Conservation (phyloP, 2,113 vertebrate species). For the Aramus guarauna region DNA sequence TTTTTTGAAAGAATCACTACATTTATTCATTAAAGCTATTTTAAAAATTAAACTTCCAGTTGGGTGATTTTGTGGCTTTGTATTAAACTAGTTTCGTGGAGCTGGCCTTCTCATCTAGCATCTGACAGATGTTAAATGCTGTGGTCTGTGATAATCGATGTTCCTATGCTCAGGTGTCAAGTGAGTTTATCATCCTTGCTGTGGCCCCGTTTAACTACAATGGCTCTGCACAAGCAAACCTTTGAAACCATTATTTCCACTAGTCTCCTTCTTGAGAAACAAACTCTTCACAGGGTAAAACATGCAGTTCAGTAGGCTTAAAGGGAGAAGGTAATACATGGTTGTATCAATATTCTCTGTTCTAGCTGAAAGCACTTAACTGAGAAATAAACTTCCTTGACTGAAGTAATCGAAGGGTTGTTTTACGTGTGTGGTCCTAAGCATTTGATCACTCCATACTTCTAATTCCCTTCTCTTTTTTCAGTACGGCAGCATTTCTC, state of each 20-base stretch:
- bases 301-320: not conserved
- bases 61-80: not conserved
- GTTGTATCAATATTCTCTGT: not conserved
- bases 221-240: not conserved
- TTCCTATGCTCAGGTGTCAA: not conserved
- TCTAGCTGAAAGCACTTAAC: not conserved
- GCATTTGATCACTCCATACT: not conserved
- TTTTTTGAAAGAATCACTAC: slow-evolving; percentile 31
- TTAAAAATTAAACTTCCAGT: not conserved
- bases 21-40: slow-evolving; percentile 41
- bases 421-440: not conserved
- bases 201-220: not conserved
- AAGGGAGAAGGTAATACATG: not conserved
- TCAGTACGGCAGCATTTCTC: not conserved
- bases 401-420: not conserved
- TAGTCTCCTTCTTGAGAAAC: not conserved
- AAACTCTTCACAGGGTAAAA: not conserved
- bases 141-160: not conserved
- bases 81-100: accelerated
- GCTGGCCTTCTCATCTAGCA: not conserved
- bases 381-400: not conserved
- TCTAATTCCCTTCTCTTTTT: not conserved
- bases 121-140: not conserved
- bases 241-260: not conserved
- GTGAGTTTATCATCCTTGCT: not conserved